These are phyloP conservation scores for Seladonia tumulorum DNA, from an alignment of 2,888 invertebrate species.

Conservation along the genomic window DNA sequence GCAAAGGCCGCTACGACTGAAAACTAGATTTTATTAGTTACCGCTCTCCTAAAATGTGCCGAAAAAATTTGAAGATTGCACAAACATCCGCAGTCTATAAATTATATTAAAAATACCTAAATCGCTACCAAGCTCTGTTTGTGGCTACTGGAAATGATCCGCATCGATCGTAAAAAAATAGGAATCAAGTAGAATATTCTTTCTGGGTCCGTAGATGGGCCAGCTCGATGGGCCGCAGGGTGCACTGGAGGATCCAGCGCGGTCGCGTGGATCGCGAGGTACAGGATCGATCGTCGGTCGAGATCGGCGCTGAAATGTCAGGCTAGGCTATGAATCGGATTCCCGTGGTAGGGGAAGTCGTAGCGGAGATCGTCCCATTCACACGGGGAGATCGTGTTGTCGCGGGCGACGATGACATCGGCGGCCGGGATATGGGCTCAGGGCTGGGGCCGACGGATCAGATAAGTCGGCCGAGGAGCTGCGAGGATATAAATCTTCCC, in stretches of 20 bases:
- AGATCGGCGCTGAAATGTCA: conserved; percentile 54
- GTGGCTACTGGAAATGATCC: too few relatives aligned
- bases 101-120: too few relatives aligned
- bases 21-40: too few relatives aligned
- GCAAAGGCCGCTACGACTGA: too few relatives aligned
- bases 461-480: conserved; percentile 30
- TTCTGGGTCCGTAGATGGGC: background rate
- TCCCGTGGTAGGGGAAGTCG: conserved; percentile 37
- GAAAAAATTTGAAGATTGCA: too few relatives aligned
- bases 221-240: background rate
- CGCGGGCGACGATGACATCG: conserved; percentile 47
- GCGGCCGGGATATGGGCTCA: conserved; percentile 31
- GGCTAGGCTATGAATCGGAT: conserved; percentile 50
- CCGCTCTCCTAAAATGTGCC: too few relatives aligned
- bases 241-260: conserved; percentile 6
- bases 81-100: too few relatives aligned
- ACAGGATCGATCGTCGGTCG: conserved; percentile 15
- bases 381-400: conserved; percentile 49
- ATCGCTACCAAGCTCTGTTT: too few relatives aligned
- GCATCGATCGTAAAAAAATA: too few relatives aligned
- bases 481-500: conserved; percentile 40
- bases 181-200: too few relatives aligned
- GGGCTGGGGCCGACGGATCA: conserved; percentile 42
- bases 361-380: conserved; percentile 61
- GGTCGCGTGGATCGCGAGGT: conserved; percentile 17